Evolutionary conservation across 1,140 invertebrate species (phyloP).

Genomic region (Drosophila lacteicornis): DNA sequence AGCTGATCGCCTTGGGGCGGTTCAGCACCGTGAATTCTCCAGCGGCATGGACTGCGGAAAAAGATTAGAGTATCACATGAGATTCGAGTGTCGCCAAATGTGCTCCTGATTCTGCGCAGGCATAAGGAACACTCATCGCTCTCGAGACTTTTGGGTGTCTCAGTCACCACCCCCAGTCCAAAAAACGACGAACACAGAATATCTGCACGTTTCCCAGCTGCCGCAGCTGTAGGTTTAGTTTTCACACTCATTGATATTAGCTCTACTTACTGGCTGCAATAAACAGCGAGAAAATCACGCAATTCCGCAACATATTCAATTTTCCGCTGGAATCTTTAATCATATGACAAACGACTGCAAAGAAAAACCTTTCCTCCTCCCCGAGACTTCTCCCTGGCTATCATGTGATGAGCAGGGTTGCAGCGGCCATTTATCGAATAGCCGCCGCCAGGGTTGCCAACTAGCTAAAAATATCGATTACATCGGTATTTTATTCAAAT

Average conservation of each 20-base stretch:
- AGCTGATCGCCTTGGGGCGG: conserved; percentile 88
- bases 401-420: conserved; percentile 69
- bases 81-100: conserved; percentile 25
- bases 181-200: conserved; percentile 19
- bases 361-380: conserved; percentile 62
- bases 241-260: background rate
- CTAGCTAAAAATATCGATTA: background rate
- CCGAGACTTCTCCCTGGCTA: conserved; percentile 55
- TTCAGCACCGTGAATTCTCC: conserved; percentile 89
- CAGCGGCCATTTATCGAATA: conserved; percentile 40
- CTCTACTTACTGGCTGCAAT: conserved; percentile 82
- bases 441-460: conserved; percentile 13
- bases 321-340: conserved; percentile 78
- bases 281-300: conserved; percentile 74
- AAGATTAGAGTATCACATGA: conserved; percentile 18
- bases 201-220: background rate
- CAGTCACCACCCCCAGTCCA: conserved; percentile 15
- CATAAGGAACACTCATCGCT: conserved; percentile 11
- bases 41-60: conserved; percentile 87
- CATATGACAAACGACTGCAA: conserved; percentile 84
- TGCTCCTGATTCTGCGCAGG: conserved; percentile 62
- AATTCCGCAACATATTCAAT: conserved; percentile 78
- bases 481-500: background rate
- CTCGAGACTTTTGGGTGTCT: conserved; percentile 4
- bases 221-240: background rate